Evolutionary conservation across 2,888 invertebrate species (phyloP).

Genomic region (Ganaspis brasiliensis): DNA sequence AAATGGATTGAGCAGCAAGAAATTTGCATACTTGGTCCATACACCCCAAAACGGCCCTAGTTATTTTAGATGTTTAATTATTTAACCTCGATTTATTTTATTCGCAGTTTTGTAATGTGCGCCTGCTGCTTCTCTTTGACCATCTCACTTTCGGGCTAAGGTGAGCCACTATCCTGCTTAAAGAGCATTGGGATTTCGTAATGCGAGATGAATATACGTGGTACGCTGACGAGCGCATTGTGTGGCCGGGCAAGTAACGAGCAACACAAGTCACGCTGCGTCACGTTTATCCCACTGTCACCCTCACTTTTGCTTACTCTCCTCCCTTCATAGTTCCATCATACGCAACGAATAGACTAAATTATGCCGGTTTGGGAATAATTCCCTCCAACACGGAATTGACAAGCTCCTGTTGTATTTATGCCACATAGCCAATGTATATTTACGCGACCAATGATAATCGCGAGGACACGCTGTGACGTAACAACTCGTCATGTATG

Average conservation of each 20-base stretch:
- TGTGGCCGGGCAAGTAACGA: conserved; percentile 72
- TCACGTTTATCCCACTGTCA: conserved; percentile 67
- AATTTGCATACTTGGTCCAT: too few species aligned
- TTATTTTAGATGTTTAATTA: too few species aligned
- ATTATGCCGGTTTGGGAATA: conserved; percentile 44
- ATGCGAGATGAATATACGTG: conserved; percentile 65
- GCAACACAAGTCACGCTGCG: conserved; percentile 74
- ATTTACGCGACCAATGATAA: conserved; percentile 58
- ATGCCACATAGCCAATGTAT: conserved; percentile 59
- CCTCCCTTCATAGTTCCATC: conserved; percentile 47
- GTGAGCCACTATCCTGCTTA: conserved; percentile 29
- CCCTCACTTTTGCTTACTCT: conserved; percentile 49
- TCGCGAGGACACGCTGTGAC: conserved; percentile 53
- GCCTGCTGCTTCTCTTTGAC: too few species aligned
- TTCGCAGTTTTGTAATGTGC: too few species aligned
- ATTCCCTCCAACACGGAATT: conserved; percentile 26
- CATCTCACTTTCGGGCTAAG: conserved; percentile 32
- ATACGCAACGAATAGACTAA: conserved; percentile 48
- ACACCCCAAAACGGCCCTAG: too few species aligned
- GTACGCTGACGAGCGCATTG: conserved; percentile 75
- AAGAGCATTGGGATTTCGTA: conserved; percentile 57
- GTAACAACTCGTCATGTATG: conserved; percentile 50
- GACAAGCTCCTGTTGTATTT: conserved; percentile 54
- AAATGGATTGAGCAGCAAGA: too few species aligned
- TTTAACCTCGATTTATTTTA: too few species aligned